Evolutionary conservation across 2,797 vertebrate species (phyloP).

Genomic region (Coluber constrictor): DNA sequence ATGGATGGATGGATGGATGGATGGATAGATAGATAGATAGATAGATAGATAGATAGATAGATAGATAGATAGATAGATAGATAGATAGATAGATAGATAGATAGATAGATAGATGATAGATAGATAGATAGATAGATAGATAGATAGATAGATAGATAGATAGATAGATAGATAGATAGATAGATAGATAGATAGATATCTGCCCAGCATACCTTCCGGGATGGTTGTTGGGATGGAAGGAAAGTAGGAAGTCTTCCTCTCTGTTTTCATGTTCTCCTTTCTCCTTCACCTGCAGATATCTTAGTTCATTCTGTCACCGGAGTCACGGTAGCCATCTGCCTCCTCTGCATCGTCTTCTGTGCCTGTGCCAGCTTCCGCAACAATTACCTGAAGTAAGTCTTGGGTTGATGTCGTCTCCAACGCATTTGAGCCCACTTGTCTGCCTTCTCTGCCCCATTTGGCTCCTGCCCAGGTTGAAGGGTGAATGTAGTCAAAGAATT

Average conservation of each 20-base stretch:
- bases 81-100: too few species aligned
- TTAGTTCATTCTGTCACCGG: slow-evolving; percentile 93
- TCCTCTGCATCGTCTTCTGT: slow-evolving; percentile 93
- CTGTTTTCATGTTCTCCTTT: background rate
- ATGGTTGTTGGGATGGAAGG: background rate
- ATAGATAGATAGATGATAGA: too few species aligned
- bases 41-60: too few species aligned
- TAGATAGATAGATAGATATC: too few species aligned
- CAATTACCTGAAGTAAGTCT: slow-evolving; percentile 81
- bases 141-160: too few species aligned
- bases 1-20: too few species aligned
- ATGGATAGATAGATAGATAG: too few species aligned
- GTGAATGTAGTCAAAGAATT: background rate
- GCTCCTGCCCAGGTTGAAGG: background rate
- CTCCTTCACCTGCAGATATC: slow-evolving; percentile 70
- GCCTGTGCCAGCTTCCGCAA: slow-evolving; percentile 92
- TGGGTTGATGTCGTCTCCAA: background rate
- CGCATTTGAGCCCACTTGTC: background rate
- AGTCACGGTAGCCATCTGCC: slow-evolving; percentile 93
- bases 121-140: too few species aligned
- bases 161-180: too few species aligned
- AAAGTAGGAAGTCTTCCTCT: background rate
- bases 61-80: too few species aligned
- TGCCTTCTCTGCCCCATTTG: background rate
- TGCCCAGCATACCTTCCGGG: background rate